Evolutionary conservation across 2,797 vertebrate species (phyloP).

Genomic region (Neopelma chrysocephalum): DNA sequence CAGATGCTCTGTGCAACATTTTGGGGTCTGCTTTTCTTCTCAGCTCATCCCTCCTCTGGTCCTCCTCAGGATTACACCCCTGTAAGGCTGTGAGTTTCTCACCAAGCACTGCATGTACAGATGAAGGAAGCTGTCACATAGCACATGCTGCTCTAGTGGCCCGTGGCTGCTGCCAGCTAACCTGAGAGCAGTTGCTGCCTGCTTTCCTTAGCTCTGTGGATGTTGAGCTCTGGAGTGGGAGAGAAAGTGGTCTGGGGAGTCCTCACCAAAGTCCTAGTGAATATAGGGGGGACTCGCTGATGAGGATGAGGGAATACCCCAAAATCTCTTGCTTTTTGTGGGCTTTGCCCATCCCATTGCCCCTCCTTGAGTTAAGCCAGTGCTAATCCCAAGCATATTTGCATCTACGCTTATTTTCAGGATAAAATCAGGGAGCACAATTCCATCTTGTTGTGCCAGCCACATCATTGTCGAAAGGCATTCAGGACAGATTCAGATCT

Average conservation of each 20-base stretch:
- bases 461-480: not conserved
- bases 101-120: fast-evolving
- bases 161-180: not conserved
- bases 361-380: fast-evolving
- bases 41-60: not conserved
- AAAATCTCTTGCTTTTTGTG: not conserved
- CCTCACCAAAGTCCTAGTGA: not conserved
- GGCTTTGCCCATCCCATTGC: not conserved
- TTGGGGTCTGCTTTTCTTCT: not conserved
- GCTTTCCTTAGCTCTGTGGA: fast-evolving
- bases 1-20: fast-evolving
- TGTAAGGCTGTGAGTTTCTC: not conserved
- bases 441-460: not conserved
- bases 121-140: not conserved
- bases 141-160: not conserved
- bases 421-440: not conserved
- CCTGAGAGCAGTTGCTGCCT: not conserved
- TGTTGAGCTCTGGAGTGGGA: fast-evolving
- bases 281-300: fast-evolving
- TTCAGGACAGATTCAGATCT: not conserved
- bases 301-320: not conserved
- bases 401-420: not conserved
- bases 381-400: not conserved
- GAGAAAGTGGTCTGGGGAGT: not conserved
- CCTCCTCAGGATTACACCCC: not conserved